Evolutionary conservation across 1,140 invertebrate genomes (phyloP).

Genomic region (Drosophila varians): DNA sequence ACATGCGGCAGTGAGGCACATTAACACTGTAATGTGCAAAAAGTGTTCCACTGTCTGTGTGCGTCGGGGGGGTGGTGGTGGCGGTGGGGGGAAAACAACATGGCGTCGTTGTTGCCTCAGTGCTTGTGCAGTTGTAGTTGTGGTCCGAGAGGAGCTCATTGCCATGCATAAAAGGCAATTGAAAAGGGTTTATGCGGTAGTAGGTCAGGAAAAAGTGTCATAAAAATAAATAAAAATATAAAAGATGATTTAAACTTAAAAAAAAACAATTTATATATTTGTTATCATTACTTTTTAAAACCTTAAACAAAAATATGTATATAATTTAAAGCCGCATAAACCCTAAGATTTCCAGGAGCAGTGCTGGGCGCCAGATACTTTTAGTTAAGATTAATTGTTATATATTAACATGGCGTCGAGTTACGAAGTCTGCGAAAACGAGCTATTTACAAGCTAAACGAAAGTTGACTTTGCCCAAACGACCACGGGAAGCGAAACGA

Average conservation of each 20-base stretch:
- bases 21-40: constrained; percentile 84
- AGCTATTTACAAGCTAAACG: constrained; percentile 83
- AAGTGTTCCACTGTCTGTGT: constrained; percentile 52
- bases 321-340: constrained; percentile 23
- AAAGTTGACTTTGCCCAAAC: constrained; percentile 79
- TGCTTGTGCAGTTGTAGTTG: constrained; percentile 47
- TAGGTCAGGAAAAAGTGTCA: background rate
- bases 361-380: constrained; percentile 64
- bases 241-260: no score
- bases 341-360: background rate
- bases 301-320: no score
- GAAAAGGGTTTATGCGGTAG: constrained; percentile 21
- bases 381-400: constrained; percentile 83
- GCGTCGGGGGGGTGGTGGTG: constrained; percentile 19
- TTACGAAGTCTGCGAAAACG: constrained; percentile 82
- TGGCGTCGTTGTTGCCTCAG: constrained; percentile 59
- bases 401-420: constrained; percentile 82
- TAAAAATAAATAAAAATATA: no score
- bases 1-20: constrained; percentile 83
- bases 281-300: no score
- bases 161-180: constrained; percentile 58
- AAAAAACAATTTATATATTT: no score
- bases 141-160: constrained; percentile 60
- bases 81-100: constrained; percentile 57
- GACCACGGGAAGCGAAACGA: constrained; percentile 41